Base-by-base conservation (phyloP, 2,888 invertebrate genomes). In the Thumatha senex region DNA sequence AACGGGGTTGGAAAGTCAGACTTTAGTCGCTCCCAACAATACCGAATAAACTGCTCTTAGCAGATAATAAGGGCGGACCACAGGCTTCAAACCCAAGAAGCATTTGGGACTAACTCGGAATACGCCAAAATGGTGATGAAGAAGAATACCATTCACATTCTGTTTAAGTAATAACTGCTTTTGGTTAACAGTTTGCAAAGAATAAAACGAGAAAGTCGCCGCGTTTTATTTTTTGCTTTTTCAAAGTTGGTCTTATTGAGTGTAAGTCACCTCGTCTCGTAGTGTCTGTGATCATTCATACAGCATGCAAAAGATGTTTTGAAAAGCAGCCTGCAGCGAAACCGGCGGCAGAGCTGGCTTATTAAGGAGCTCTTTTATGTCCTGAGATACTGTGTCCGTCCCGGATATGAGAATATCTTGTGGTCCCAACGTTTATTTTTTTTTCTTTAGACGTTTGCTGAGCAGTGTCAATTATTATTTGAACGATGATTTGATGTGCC, bases 341-440 rank as follows among this genome's bases (percentile, higher is more conserved):
- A 61, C 64, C 68, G 55, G 54, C 46, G 57, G 67, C 51, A 50
- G 57, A 50, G 52, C 54, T 61, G 54, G 49, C 60, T 43, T 39
- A 57, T 60, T 58, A 65, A 56, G 61, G 59, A 67, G 61, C 50
- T 51, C 70, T 72, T 73, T 77, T 59, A 76, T 63, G 56, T 63
- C 51, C 56, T 58, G 61, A 63, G 65, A 71, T 63, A 61, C 53
- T 57, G 56, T 45, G 45, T 51, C 50, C 55, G 55, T 51, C 48
- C 59, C 47, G 54, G 42, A 63, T 51, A 54, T 59, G 49, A 59
- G 56, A 59, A 24, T 24, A 24, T n/a, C n/a, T n/a, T n/a, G n/a
- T n/a, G n/a, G n/a, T n/a, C n/a, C n/a, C n/a, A n/a, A n/a, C n/a
- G n/a, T n/a, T n/a, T n/a, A n/a, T n/a, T n/a, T n/a, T n/a, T n/a